Base-by-base conservation (phyloP, 1,140 invertebrate genomes). In the Camponotus vicinus region DNA sequence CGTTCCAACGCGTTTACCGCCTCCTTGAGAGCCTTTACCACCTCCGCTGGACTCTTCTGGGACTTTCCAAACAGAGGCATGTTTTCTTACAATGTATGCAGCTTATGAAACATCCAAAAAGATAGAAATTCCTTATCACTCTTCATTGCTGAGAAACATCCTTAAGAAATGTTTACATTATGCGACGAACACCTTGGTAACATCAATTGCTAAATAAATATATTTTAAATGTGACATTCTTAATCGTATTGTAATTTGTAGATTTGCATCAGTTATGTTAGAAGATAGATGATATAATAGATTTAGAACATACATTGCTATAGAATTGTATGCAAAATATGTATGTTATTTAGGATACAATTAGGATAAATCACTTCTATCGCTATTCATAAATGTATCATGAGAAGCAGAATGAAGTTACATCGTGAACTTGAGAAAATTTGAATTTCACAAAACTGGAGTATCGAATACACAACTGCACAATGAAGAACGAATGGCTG, bases 51-150 rank as follows among this genome's bases (percentile, higher is more conserved):
- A 95, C 98, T 98, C 96, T 99, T 99, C 95, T 98, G 98, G 91
- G 98, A 99, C 96, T 99, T 99, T 94, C 98, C 98, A 97, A 99
- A 99, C 93, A 99, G 97, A 96, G 98, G 98, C 98, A 99, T 99
- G 91, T 96, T 92, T 83, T 89, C 79, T 94, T 91, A 92, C 82
- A 92, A 91, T 79, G 77, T 88, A 83, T 79, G 92, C 86, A 93
- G 88, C 93, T 93, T 92, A 59, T 64, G 66, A 32, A 85, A 70
- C 71, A 77, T 78, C 67, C 79, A 66, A 78, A 84, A 37, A 85
- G 59, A 78, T 8, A 52, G 32, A 77, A 18, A 13, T 27, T 66
- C 34, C 42, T 66, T 66, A 42, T 78, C 66, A 78, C 3, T 78
- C 11, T 18, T 49, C 21, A 21, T 6, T 32, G 32, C 18, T 13